Evolutionary conservation across 2,888 invertebrate species (phyloP).

Genomic region (Oithona nana): DNA sequence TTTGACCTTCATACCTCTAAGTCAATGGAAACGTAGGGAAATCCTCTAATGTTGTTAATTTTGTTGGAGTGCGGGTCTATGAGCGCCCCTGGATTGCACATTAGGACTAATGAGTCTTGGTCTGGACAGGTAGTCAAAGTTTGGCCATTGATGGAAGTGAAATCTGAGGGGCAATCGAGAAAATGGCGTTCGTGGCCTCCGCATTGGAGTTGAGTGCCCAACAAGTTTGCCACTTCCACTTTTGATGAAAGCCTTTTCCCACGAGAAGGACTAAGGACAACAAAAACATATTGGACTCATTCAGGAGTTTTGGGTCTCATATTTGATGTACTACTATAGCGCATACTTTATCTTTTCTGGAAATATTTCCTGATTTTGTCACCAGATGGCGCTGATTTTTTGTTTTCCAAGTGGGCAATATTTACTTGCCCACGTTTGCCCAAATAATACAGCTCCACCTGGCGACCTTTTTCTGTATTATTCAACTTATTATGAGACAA

Average conservation of each 20-base stretch:
- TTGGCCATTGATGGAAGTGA: background rate
- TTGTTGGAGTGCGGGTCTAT: background rate
- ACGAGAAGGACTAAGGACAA: no score
- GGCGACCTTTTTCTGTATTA: no score
- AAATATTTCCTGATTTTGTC: no score
- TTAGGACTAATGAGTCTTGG: background rate
- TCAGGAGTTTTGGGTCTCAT: no score
- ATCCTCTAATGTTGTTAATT: background rate
- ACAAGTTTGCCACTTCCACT: background rate
- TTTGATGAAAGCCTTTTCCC: background rate
- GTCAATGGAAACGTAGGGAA: background rate
- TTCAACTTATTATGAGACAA: no score
- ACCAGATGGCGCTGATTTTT: no score
- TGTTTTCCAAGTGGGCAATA: no score
- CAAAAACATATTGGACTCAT: no score
- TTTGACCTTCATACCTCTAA: background rate
- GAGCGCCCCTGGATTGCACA: conserved; percentile 2
- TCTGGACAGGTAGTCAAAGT: background rate
- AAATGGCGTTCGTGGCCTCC: background rate
- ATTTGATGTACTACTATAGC: no score
- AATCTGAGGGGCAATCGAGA: background rate
- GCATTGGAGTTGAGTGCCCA: background rate
- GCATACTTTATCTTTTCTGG: no score
- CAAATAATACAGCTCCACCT: no score
- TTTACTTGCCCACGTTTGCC: no score